Percentiles rank a stretch among this genome's conserved stretches.
Evolutionary conservation across 2,113 vertebrate genomes (phyloP).

Genomic region (Rhinolophus sinicus): DNA sequence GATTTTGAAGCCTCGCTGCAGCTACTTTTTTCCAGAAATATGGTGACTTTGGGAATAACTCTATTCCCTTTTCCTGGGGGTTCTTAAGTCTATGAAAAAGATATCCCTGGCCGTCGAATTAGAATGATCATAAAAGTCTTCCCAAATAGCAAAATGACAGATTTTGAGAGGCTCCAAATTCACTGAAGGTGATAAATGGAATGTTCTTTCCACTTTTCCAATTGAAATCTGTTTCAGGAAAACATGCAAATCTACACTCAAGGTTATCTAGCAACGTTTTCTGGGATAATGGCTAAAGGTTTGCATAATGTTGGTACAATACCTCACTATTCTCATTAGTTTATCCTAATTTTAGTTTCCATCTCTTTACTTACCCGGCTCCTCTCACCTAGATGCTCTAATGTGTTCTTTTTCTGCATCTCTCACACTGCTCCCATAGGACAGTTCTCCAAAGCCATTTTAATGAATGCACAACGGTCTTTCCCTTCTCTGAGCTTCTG

Average conservation of each 20-base stretch:
- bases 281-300: background rate
- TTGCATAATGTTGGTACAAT: background rate
- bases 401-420: background rate
- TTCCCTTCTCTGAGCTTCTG: background rate
- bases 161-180: background rate
- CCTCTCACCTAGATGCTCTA: background rate
- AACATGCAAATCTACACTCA: background rate
- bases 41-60: background rate
- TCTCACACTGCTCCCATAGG: rapidly evolving
- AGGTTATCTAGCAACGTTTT: background rate
- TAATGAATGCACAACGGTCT: background rate
- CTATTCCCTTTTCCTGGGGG: background rate
- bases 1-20: background rate
- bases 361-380: rapidly evolving
- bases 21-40: background rate
- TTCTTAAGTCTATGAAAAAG: background rate
- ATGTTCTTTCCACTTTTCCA: background rate
- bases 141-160: background rate
- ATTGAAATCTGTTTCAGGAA: background rate
- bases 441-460: background rate
- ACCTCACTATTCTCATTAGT: background rate
- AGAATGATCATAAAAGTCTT: background rate
- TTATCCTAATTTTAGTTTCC: background rate
- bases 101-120: background rate
- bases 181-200: background rate